Base-by-base conservation (phyloP, 2,888 invertebrate species). In the Itoplectis maculator region DNA sequence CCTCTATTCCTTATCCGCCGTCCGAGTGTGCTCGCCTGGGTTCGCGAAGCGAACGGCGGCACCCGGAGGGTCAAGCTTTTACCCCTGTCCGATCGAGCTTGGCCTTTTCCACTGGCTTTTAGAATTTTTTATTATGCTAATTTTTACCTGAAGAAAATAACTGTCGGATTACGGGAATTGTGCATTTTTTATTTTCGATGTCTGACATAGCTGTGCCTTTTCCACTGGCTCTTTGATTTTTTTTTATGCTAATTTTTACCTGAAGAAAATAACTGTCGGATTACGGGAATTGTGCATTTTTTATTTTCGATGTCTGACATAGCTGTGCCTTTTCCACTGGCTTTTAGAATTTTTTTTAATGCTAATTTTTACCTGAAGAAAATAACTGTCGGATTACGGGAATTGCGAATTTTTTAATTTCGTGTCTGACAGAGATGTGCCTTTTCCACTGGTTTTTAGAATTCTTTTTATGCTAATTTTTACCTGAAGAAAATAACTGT, bases 321-420 rank as follows among this genome's bases (percentile, higher is more conserved):
- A 79, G 65, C 78, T 65, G 47, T 7, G 56, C 35, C 65, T 65
- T 78, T 72, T 78, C 78, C 45, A 65, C 72, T 72, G 61, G 45
- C 40, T 63, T 23, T 65, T 8, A n/a, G n/a, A n/a, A 4, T 20
- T 51, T 76, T 49, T n/a, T 15, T 15, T 15, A n/a, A n/a, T n/a
- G n/a, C n/a, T 15, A 2, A 49, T 49, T 49, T 49, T 1, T 49
- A 42, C 8, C n/a, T 6, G 42, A 42, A 42, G 11, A 42, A 42
- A 42, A 8, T 42, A 13, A 13, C 42, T 8, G 8, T 42, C 42
- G 7, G 42, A 42, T 11, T 8, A 42, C 1, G 2, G 42, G 8
- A 13, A 42, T 42, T n/a, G n/a, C n/a, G n/a, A n/a, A n/a, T n/a
- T n/a, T n/a, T n/a, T n/a, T n/a, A n/a, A n/a, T n/a, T n/a, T n/a